phyloP scores from a whole-genome alignment of 1,140 invertebrate species.

The Ylistrum balloti region DNA sequence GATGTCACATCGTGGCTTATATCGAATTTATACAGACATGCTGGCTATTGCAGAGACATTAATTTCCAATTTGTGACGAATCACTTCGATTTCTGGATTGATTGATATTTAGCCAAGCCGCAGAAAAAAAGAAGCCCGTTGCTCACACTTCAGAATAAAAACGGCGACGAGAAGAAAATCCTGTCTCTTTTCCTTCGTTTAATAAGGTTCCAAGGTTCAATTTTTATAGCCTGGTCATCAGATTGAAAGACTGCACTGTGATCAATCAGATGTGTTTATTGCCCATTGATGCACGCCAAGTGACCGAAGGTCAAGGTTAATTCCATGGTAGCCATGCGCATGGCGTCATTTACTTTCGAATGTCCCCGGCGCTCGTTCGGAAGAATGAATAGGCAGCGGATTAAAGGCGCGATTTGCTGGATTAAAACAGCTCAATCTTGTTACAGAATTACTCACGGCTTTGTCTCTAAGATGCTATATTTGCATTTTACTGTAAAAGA shows the following conservation, averaged over 20 bases:
- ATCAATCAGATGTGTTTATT: conserved; percentile 23
- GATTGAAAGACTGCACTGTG: background rate
- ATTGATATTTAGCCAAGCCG: background rate
- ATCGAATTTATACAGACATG: no score
- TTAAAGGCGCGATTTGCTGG: background rate
- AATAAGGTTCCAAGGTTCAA: background rate
- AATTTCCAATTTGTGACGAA: no score
- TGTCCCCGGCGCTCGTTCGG: background rate
- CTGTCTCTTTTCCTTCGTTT: background rate
- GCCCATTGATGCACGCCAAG: background rate
- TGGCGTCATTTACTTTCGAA: background rate
- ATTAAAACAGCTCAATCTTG: background rate
- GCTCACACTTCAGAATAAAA: background rate
- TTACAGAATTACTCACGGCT: background rate
- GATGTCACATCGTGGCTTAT: no score
- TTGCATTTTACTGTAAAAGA: background rate
- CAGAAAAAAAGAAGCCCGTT: background rate
- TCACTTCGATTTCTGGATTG: no score
- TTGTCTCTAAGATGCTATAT: background rate
- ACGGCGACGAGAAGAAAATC: background rate
- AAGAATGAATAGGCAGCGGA: background rate
- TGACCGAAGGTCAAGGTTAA: conserved; percentile 17
- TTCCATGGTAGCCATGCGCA: background rate
- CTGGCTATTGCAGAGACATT: no score
- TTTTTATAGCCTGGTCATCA: background rate